These are phyloP conservation scores for Actenoides lindsayi DNA, from an alignment of 2,113 vertebrate species.

Conservation along the genomic window DNA sequence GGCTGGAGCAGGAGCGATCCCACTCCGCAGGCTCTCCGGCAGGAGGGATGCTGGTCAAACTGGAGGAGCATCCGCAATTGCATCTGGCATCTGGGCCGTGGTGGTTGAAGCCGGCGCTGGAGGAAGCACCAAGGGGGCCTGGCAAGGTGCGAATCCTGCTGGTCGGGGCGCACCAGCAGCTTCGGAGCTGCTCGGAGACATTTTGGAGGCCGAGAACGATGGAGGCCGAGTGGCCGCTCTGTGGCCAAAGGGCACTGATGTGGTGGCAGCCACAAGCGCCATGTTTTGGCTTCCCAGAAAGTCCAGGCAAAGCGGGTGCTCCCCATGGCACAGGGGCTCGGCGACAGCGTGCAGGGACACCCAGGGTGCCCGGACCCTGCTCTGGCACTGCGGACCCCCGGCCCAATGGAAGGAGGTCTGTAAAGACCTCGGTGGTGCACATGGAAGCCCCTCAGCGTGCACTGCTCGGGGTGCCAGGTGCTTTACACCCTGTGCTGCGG, in stretches of 20 bases:
- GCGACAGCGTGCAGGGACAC: neutral
- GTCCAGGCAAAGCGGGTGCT: fast-evolving
- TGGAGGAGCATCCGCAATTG: neutral
- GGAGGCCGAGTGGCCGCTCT: neutral
- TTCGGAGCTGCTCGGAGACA: neutral
- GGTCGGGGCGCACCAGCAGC: neutral
- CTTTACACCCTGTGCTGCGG: fast-evolving
- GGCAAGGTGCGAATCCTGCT: neutral
- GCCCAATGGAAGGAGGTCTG: fast-evolving
- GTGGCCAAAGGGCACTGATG: fast-evolving
- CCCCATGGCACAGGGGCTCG: fast-evolving
- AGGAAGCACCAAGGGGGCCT: fast-evolving
- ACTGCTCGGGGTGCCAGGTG: fast-evolving
- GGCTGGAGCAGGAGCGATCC: neutral
- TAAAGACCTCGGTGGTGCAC: fast-evolving
- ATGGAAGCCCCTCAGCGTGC: fast-evolving
- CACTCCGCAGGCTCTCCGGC: neutral
- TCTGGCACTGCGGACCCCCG: fast-evolving
- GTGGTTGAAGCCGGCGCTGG: neutral
- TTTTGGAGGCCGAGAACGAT: neutral
- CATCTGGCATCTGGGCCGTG: neutral
- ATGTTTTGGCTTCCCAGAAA: neutral
- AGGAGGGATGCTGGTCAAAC: neutral
- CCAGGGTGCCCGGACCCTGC: neutral
- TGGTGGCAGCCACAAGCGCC: fast-evolving